These are phyloP conservation scores for Holothuria scabra DNA, from an alignment of 53 echinoderm and acorn worm genomes.

Conservation along the genomic window DNA sequence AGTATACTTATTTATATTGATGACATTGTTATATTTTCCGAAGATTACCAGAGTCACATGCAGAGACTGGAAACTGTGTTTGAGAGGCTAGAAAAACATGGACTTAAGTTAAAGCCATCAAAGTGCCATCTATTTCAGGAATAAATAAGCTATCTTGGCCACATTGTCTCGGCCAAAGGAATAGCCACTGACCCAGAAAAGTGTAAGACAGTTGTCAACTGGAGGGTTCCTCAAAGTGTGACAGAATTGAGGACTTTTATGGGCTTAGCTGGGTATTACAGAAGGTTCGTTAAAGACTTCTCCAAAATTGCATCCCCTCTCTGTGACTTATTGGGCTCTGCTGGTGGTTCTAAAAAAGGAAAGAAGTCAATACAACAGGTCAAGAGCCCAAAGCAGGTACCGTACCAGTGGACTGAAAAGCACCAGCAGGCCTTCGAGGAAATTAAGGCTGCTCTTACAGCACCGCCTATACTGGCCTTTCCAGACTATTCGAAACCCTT, in stretches of 20 bases:
- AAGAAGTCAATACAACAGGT: no score
- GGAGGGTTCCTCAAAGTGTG: neutral
- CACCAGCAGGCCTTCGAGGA: conserved; percentile 17
- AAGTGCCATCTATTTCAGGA: conserved; percentile 67
- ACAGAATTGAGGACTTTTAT: conserved; percentile 28
- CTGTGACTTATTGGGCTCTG: neutral
- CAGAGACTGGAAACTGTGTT: conserved; percentile 48
- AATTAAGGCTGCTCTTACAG: neutral
- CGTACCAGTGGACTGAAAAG: neutral
- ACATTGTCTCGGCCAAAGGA: conserved; percentile 55
- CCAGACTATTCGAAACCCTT: conserved; percentile 33
- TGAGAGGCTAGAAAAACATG: conserved; percentile 35
- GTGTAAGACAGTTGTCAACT: neutral
- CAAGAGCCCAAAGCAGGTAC: neutral
- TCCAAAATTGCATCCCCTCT: conserved; percentile 31
- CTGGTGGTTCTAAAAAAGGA: neutral
- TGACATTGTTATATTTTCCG: conserved; percentile 66
- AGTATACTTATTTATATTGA: conserved; percentile 60
- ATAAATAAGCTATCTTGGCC: conserved; percentile 60
- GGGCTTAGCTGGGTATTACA: conserved; percentile 40
- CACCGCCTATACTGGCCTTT: conserved; percentile 41
- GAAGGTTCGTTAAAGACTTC: conserved; percentile 42
- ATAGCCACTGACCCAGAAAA: conserved; percentile 54
- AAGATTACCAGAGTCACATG: no score
- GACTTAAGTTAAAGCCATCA: conserved; percentile 67